Conservation (phyloP, 2,888 invertebrate genomes). For the Drosophila antonietae region DNA sequence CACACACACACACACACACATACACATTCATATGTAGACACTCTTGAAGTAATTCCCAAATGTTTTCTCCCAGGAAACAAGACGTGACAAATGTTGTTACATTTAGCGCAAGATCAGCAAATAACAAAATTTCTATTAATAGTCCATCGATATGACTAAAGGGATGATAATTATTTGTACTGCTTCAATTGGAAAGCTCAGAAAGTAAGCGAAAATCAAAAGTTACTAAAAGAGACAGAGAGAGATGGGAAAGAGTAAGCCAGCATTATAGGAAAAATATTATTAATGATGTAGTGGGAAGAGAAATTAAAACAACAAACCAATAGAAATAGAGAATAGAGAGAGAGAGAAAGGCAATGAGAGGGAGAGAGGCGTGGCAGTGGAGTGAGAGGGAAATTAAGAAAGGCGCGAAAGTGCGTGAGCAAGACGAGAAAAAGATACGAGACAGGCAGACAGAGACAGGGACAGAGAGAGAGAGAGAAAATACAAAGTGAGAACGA, state of each 20-base stretch:
- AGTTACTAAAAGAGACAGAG: background rate
- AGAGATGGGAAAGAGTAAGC: background rate
- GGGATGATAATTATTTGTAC: conserved; percentile 8
- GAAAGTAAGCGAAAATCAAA: background rate
- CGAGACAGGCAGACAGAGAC: background rate
- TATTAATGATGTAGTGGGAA: background rate
- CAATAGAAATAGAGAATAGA: too few relatives aligned
- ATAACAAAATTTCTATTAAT: conserved; percentile 25
- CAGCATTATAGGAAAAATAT: too few relatives aligned
- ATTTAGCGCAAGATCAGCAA: conserved; percentile 36
- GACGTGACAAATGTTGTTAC: conserved; percentile 38
- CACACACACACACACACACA: background rate
- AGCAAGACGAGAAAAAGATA: background rate
- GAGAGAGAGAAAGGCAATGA: too few relatives aligned
- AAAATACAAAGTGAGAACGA: background rate
- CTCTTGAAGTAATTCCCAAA: conserved; percentile 3
- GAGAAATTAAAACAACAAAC: background rate
- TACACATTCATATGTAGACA: background rate
- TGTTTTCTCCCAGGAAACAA: conserved; percentile 19
- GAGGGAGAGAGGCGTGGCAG: too few relatives aligned
- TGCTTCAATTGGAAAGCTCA: background rate
- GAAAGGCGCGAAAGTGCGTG: background rate
- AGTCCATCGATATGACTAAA: conserved; percentile 9
- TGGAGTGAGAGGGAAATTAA: background rate
- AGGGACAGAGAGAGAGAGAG: background rate